Evolutionary conservation across 1,140 invertebrate species (phyloP).

Genomic region (Frieseomelitta varia): DNA sequence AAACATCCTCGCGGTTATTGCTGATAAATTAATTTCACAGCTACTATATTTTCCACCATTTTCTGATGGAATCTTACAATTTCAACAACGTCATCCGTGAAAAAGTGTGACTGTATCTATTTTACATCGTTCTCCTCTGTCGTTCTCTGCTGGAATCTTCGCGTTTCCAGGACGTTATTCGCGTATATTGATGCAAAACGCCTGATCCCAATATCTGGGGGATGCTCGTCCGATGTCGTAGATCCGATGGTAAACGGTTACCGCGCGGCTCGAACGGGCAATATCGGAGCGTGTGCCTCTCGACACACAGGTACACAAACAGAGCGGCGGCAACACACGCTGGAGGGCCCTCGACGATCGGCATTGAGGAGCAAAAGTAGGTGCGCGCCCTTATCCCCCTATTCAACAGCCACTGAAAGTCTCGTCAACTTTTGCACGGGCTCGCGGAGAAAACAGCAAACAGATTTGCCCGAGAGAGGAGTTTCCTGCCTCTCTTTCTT

Average conservation of each 20-base stretch:
- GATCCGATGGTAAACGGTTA: conserved; percentile 38
- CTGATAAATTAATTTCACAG: no score
- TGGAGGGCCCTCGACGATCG: conserved; percentile 65
- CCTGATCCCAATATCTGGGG: not conserved
- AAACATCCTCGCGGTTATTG: no score
- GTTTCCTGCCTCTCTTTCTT: not conserved
- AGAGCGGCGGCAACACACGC: conserved; percentile 53
- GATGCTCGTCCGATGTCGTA: conserved; percentile 9
- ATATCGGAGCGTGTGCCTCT: conserved; percentile 40
- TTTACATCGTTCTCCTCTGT: not conserved
- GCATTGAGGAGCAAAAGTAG: conserved; percentile 59
- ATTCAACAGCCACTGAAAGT: conserved; percentile 56
- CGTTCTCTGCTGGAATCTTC: not conserved
- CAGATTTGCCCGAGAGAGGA: conserved; percentile 25
- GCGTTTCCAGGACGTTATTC: not conserved
- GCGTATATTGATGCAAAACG: not conserved
- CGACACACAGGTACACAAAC: conserved; percentile 43
- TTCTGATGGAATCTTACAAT: no score
- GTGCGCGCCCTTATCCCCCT: conserved; percentile 51
- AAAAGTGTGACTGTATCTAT: not conserved
- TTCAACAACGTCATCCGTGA: not conserved
- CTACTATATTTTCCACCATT: no score
- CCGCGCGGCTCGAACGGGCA: not conserved
- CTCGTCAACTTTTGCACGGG: conserved; percentile 56
- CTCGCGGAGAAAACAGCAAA: conserved; percentile 58